Percentiles rank a stretch among this genome's conserved stretches.
phyloP scores from a whole-genome alignment of 64 coral and sea anemone genomes.

The Pachyseris speciosa region DNA sequence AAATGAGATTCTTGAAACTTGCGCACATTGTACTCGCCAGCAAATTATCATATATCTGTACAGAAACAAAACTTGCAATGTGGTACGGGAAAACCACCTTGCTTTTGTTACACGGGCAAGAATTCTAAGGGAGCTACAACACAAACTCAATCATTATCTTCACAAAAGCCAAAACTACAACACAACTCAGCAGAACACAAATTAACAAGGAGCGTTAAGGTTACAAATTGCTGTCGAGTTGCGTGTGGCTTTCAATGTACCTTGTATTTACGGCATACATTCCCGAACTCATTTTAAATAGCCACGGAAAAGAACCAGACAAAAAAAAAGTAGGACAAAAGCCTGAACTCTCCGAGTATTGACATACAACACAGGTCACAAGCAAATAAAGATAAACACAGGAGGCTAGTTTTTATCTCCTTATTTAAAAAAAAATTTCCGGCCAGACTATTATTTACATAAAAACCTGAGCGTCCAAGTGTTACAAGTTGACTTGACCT shows the following conservation, averaged over 20 bases:
- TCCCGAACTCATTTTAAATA: not conserved
- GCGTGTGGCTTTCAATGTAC: not conserved
- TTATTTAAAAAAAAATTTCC: not conserved
- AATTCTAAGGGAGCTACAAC: too few relatives aligned
- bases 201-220: too few relatives aligned
- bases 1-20: not conserved
- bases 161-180: too few relatives aligned
- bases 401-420: not conserved
- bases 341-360: not conserved
- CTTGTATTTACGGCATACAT: not conserved
- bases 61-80: not conserved
- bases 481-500: not conserved
- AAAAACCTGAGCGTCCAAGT: not conserved
- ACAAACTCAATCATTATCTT: too few relatives aligned
- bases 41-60: too few relatives aligned
- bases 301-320: slow-evolving; percentile 3
- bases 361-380: slow-evolving; percentile 9
- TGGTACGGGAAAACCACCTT: not conserved
- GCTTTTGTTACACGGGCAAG: too few relatives aligned
- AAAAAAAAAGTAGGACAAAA: slow-evolving; percentile 2
- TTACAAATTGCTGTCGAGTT: too few relatives aligned
- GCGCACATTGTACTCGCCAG: not conserved
- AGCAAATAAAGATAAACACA: not conserved
- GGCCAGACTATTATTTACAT: slow-evolving; percentile 30
- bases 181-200: too few relatives aligned